Percentiles rank a stretch among this genome's conserved stretches.
These are phyloP conservation scores for Montipora sp. DNA, from an alignment of 64 coral and sea anemone species.

Conservation along the genomic window DNA sequence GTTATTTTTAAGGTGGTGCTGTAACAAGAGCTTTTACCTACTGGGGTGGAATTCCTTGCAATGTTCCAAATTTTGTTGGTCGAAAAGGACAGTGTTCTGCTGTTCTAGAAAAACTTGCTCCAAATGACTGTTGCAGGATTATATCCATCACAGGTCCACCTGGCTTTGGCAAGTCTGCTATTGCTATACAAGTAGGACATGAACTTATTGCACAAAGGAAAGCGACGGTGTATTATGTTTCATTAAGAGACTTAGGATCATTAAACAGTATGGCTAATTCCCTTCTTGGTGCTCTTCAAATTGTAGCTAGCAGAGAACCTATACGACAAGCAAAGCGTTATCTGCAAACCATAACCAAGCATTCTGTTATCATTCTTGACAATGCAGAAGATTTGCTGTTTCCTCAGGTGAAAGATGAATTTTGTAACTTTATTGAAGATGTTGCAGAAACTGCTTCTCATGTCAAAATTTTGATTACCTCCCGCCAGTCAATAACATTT, in stretches of 20 bases:
- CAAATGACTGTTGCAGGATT: conserved; percentile 57
- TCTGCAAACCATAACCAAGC: conserved; percentile 50
- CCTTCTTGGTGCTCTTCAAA: conserved; percentile 81
- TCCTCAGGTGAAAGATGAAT: conserved; percentile 56
- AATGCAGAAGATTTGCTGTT: conserved; percentile 95
- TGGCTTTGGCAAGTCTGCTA: conserved; percentile 92
- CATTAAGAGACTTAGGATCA: conserved; percentile 76
- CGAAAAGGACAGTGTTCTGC: conserved; percentile 73
- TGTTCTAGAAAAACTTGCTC: conserved; percentile 58
- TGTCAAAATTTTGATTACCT: conserved; percentile 84
- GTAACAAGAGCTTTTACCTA: conserved; percentile 70
- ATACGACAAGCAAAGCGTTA: conserved; percentile 76
- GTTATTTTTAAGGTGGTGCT: conserved; percentile 43
- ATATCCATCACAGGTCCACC: conserved; percentile 90
- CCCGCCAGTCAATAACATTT: conserved; percentile 66
- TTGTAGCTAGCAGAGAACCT: conserved; percentile 74
- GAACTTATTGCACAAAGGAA: conserved; percentile 62
- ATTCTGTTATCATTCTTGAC: conserved; percentile 90
- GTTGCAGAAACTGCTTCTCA: conserved; percentile 79
- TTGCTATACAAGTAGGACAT: conserved; percentile 95
- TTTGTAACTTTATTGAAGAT: conserved; percentile 79
- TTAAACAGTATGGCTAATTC: conserved; percentile 80
- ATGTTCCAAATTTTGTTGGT: conserved; percentile 84
- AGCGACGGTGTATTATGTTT: conserved; percentile 79
- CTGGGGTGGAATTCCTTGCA: conserved; percentile 86